Base-by-base conservation (phyloP, 2,888 invertebrate genomes). In the Nezara viridula region DNA sequence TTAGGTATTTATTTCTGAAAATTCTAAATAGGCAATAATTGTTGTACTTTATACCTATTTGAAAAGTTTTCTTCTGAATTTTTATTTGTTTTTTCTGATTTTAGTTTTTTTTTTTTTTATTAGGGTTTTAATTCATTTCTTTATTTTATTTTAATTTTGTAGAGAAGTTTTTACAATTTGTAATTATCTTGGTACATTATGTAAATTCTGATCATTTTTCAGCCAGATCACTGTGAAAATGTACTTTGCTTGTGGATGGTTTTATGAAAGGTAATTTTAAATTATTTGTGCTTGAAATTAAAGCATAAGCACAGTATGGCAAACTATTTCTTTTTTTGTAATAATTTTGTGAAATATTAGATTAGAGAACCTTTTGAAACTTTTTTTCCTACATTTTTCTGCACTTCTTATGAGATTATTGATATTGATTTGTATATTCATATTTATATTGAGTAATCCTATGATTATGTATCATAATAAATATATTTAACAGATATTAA, bases 181-280 rank as follows among this genome's bases (percentile, higher is more conserved):
- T 50, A 27, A 49, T 86, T 49, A 40, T 73, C 73, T 87, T 87
- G 60, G 27, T 66, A 49, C 21, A 87, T 87, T 87, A 49, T 87
- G 66, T 89, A 86, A 49, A 89, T 73, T 86, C 47, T 85, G 88
- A 27, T 88, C 85, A 94, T 94, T 94, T 95, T 95, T 95, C 95
- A 95, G 95, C 94, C 95, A 95, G 94, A 95, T 95, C 95, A 95
- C 95, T 94, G 95, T 95, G 95, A 95, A 95, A 95, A 95, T 96
- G 95, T 96, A 95, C 95, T 96, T 96, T 96, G 96, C 95, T 94
- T 96, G 96, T 95, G 96, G 96, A 95, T 96, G 96, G 96, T 96
- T 96, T 94, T 96, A 96, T 94, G 95, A 96, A 95, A 96, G 96
- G 96, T 96, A 96, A 91, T 88, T 55, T 77, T 86, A 89, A 88